Evolutionary conservation across 1,140 invertebrate species (phyloP).

Genomic region (Amyelois transitella): DNA sequence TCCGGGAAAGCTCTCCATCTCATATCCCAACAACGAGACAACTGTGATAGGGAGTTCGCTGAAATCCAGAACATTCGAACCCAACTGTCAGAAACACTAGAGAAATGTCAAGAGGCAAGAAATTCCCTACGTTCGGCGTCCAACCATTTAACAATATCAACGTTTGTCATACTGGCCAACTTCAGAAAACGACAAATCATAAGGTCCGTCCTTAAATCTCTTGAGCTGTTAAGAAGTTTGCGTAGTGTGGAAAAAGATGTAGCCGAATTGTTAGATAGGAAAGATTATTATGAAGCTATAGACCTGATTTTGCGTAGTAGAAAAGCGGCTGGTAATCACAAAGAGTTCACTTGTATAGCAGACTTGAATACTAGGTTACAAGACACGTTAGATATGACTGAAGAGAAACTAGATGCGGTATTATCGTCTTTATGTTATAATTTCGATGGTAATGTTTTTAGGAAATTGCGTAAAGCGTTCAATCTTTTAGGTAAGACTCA

Average conservation of each 20-base stretch:
- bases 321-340: conserved; percentile 85
- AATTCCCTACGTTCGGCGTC: conserved; percentile 83
- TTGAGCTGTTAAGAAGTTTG: conserved; percentile 88
- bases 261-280: conserved; percentile 85
- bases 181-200: conserved; percentile 89
- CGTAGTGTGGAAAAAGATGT: conserved; percentile 90
- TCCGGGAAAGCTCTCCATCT: conserved; percentile 93
- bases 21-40: conserved; percentile 90
- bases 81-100: conserved; percentile 81
- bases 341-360: conserved; percentile 90
- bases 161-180: conserved; percentile 90
- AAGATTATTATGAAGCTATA: conserved; percentile 93
- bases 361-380: conserved; percentile 90
- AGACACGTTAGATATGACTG: conserved; percentile 93
- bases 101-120: conserved; percentile 82
- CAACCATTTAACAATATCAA: conserved; percentile 87
- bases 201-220: conserved; percentile 83
- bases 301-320: conserved; percentile 91
- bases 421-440: conserved; percentile 83
- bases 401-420: conserved; percentile 92
- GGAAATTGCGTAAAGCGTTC: conserved; percentile 90
- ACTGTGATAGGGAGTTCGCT: conserved; percentile 88
- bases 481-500: conserved; percentile 89
- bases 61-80: conserved; percentile 86
- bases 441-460: conserved; percentile 84